Evolutionary conservation across 2,113 vertebrate species (phyloP).

Genomic region (Crotalus horridus): DNA sequence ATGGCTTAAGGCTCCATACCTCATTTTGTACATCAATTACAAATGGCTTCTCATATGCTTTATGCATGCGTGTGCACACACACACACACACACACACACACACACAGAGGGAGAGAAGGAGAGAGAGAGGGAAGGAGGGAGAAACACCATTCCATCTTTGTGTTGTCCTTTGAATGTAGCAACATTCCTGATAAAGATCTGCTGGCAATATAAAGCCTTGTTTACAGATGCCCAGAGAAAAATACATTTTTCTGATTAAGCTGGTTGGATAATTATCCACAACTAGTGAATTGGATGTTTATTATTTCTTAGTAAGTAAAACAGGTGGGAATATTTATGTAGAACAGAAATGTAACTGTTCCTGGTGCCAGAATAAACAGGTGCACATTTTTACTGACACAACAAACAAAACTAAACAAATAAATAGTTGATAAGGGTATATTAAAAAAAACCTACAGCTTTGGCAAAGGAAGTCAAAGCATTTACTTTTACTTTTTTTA

Average conservation of each 20-base stretch:
- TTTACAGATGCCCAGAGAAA: constrained; percentile 37
- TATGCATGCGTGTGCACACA: not conserved
- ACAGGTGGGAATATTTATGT: constrained; percentile 62
- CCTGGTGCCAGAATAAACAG: constrained; percentile 70
- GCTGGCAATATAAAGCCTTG: not conserved
- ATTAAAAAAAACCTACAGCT: not conserved
- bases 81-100: no score
- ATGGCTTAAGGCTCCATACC: constrained; percentile 23
- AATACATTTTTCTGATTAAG: constrained; percentile 47
- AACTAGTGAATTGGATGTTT: constrained; percentile 31
- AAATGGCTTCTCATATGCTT: constrained; percentile 45
- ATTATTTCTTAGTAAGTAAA: constrained; percentile 49
- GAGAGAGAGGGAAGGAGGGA: not conserved
- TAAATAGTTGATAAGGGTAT: not conserved
- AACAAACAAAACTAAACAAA: not conserved
- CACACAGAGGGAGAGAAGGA: not conserved
- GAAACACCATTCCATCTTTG: not conserved
- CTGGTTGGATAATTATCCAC: constrained; percentile 50
- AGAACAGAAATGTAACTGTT: constrained; percentile 51
- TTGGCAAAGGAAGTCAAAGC: not conserved
- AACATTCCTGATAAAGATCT: constrained; percentile 13
- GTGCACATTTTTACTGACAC: constrained; percentile 39
- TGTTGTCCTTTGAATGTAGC: not conserved
- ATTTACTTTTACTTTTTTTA: not conserved
- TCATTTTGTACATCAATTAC: constrained; percentile 53